These are phyloP conservation scores for Mamestra configurata DNA, from an alignment of 1,140 invertebrate species.

Conservation along the genomic window DNA sequence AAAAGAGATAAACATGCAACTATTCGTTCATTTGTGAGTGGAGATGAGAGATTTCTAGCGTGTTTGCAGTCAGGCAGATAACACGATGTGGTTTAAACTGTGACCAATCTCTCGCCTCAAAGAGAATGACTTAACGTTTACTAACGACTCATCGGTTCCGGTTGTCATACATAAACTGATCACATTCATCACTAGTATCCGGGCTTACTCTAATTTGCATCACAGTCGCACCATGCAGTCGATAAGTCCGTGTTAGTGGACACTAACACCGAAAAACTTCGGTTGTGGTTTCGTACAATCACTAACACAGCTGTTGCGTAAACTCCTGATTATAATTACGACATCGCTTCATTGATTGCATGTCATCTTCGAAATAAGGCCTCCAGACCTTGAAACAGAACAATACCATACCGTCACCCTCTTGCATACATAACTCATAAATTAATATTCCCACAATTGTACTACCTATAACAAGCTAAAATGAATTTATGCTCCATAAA, in stretches of 20 bases:
- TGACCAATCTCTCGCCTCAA: neutral
- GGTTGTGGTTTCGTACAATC: neutral
- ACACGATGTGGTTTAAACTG: neutral
- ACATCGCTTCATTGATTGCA: constrained; percentile 21
- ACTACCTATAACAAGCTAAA: constrained; percentile 55
- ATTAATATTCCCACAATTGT: constrained; percentile 63
- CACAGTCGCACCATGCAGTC: neutral
- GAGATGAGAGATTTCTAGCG: neutral
- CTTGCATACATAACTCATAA: constrained; percentile 73
- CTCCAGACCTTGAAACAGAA: constrained; percentile 51
- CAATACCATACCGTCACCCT: constrained; percentile 58
- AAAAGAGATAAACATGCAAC: neutral
- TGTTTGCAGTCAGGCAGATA: neutral
- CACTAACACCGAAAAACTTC: neutral
- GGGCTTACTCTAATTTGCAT: constrained; percentile 32
- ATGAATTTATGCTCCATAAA: constrained; percentile 65
- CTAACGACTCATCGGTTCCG: neutral
- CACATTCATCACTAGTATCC: constrained; percentile 14
- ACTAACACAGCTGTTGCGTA: neutral
- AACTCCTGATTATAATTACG: constrained; percentile 8
- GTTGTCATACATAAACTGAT: constrained; percentile 15
- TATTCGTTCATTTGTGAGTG: neutral
- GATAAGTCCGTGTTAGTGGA: neutral
- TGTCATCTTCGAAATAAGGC: constrained; percentile 48
- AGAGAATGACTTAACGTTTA: neutral